Base-by-base conservation (phyloP, 2,113 vertebrate species). In the Equus przewalskii region DNA sequence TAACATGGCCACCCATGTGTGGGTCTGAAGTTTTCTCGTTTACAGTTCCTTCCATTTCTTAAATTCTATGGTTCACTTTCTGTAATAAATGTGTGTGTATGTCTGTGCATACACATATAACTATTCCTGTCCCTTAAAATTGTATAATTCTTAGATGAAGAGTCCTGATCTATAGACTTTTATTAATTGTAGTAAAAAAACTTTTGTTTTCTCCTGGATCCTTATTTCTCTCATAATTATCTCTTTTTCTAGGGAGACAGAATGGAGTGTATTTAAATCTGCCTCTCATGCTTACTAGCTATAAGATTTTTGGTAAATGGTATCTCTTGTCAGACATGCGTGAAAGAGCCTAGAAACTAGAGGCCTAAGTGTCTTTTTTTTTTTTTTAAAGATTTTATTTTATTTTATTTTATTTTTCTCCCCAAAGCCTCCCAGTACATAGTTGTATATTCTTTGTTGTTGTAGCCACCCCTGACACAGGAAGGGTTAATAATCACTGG, bases 41-140 rank as follows among this genome's bases (percentile, higher is more conserved):
- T 83, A 96, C 0, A 84, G 14, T 92, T 7, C 6, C 58, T 81
- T 85, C 26, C 36, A 87, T 78, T 72, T 95, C 46, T 92, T 85
- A 69, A 85, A 86, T 62, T 76, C 46, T 91, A 2, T 91, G 46
- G 9, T 72, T 93, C 67, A 78, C 49, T 86, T 44, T 62, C 69
- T 24, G 16, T 82, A 94, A 88, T 92, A 78, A 54, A 54, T 56
- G 8, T n/a, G 1, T 58, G 28, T 46, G 16, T 56, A 1, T 78
- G 13, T 80, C 24, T 94, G 18, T 46, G 28, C 33, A 73, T 60
- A 88, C 19, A 67, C 26, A 62, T 69, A 36, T 87, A 70, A 73
- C 93, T 95, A 78, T 83, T 92, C 41, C 30, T 51, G 18, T 92
- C 65, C 33, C 54, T 95, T 41, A 89, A 78, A 84, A 24, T 89